Evolutionary conservation across 1,140 invertebrate genomes (phyloP), one percentile per base, ranked within the genome.

Genomic region (Eumeta japonica): DNA sequence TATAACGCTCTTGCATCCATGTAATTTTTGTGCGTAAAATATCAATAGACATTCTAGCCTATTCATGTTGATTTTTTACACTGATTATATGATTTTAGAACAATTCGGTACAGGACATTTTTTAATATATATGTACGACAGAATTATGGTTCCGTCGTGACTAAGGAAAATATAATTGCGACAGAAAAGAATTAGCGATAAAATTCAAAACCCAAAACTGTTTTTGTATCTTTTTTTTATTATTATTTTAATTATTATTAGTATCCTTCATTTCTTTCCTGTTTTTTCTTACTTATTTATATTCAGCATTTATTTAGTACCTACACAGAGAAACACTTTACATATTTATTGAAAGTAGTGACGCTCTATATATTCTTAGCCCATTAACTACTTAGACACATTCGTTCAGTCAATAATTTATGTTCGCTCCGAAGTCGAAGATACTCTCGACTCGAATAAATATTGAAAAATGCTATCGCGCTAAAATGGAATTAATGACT

Each of bases 321-420:
- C 67, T 64, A 70, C 64, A 73, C 70, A 74, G 70, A 74, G 70
- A 70, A 72, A 74, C 70, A 74, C 70, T 71, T 62, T 56, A 72
- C 67, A 74, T 39, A 64, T 47, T 61, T 62, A 61, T 61, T 39
- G 27, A 50, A 44, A 50, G 62, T 64, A 64, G 60, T 55, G 43
- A 57, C 46, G 66, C 67, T 71, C 66, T 58, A 57, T 66, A 30
- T 64, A 55, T 61, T 68, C 47, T 74, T 68, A 63, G 65, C 61
- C 65, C 67, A 24, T 24, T 24, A 7, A 24, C n/a, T 24, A 7
- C 20, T 7, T n/a, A 24, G 5, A 24, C 20, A 24, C 20, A 24
- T 24, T 7, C 20, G 20, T 24, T n/a, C 20, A 24, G 5, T 24
- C 20, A 24, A 24, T 24, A 5, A 5, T 24, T n/a, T n/a, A n/a